Evolutionary conservation across 2,888 invertebrate species (phyloP).

Genomic region (Crepidodera aurea): DNA sequence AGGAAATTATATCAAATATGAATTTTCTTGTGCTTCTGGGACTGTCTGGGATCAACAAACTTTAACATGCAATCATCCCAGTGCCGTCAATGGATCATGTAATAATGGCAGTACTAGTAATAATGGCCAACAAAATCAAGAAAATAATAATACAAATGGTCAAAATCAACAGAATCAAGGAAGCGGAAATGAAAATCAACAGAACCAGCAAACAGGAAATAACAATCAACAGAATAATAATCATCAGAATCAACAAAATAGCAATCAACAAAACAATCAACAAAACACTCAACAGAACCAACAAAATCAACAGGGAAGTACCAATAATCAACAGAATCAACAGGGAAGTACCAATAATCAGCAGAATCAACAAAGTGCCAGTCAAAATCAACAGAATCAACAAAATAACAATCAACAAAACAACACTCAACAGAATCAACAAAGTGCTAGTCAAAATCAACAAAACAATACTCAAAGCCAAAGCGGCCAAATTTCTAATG

Average conservation of each 20-base stretch:
- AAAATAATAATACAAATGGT: constrained; percentile 17
- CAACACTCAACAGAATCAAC: constrained; percentile 19
- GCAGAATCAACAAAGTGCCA: not conserved
- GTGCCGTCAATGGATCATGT: constrained; percentile 61
- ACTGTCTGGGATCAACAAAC: constrained; percentile 78
- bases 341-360: constrained; percentile 23
- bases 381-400: constrained; percentile 29
- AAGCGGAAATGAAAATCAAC: not conserved
- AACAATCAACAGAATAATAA: too few relatives aligned
- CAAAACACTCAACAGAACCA: constrained; percentile 6
- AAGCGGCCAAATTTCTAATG: constrained; percentile 59
- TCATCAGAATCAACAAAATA: constrained; percentile 24
- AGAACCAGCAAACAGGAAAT: constrained; percentile 16
- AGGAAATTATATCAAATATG: constrained; percentile 70
- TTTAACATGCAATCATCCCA: constrained; percentile 76
- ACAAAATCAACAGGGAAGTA: constrained; percentile 23
- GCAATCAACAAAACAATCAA: constrained; percentile 30
- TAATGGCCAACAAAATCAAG: constrained; percentile 29
- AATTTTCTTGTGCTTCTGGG: constrained; percentile 77
- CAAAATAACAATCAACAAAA: constrained; percentile 17
- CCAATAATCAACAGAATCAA: constrained; percentile 17
- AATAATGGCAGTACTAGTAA: constrained; percentile 23
- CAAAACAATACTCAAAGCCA: constrained; percentile 17
- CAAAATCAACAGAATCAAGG: constrained; percentile 7
- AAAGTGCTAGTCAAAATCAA: constrained; percentile 24